Percentiles rank a stretch among this genome's conserved stretches.
phyloP scores from a whole-genome alignment of 2,113 vertebrate genomes.

The Solenodon paradoxus region DNA sequence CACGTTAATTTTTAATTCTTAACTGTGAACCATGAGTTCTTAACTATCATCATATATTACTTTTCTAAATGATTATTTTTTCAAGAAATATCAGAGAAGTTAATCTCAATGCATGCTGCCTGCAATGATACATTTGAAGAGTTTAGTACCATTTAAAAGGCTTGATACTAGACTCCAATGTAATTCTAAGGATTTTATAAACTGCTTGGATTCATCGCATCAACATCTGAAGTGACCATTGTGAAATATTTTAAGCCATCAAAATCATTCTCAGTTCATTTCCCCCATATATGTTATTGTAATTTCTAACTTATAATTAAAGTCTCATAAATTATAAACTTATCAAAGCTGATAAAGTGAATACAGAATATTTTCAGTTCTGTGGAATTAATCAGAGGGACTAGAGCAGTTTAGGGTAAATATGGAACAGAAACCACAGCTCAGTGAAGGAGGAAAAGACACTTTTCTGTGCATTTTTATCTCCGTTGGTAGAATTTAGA shows the following conservation, averaged over 20 bases:
- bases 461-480: neutral
- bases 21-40: neutral
- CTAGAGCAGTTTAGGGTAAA: neutral
- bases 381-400: neutral
- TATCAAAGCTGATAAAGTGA: neutral
- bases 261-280: neutral
- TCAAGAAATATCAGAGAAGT: neutral
- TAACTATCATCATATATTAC: neutral
- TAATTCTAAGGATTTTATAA: conserved; percentile 9
- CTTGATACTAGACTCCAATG: conserved; percentile 13
- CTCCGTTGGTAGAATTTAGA: neutral
- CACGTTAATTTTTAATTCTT: neutral
- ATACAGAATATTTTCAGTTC: neutral
- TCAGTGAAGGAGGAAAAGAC: neutral
- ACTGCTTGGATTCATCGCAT: neutral
- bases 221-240: neutral
- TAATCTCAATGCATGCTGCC: neutral
- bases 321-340: neutral
- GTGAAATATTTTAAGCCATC: neutral
- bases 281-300: neutral
- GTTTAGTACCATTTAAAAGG: neutral
- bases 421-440: neutral
- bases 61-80: neutral
- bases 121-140: neutral
- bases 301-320: neutral